Base-by-base conservation (phyloP, 1,140 invertebrate species). In the Solenopsis invicta region DNA sequence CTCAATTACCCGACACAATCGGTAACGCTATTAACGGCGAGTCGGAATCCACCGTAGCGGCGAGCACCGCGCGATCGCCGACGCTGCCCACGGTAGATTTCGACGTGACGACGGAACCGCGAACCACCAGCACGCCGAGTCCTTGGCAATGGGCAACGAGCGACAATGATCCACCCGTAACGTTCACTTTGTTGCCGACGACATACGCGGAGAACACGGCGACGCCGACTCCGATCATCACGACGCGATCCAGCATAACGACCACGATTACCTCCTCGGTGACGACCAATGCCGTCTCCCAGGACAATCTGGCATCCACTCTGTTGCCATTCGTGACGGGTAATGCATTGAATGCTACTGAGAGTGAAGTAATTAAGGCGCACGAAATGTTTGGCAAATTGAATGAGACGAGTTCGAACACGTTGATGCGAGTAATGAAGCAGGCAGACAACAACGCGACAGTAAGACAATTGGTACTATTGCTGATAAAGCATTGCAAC, bases 361-460 rank as follows among this genome's bases (percentile, higher is more conserved):
- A 91, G 21, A 74, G 87, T 29, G 82, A 89, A 59, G 88, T 89
- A n/a, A 61, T 96, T 75, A 97, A 96, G 89, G 97, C 97, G 6
- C 97, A 97, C 87, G 96, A 97, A 92, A 97, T 98, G 91, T 97
- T 98, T 91, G 97, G 97, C 1, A 97, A 96, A 13, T 95, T 98
- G 56, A 98, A 98, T 90, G 96, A 96, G 50, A 96, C 97, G 0
- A 97, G 97, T 88, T 96, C 97, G 0, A 96, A 97, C 89, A 97
- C 97, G 69, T 93, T 98, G 59, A 97, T 97, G 96, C 96, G 97
- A 82, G 97, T 98, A 8, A 98, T 98, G 97, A 97, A 97, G 89
- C 97, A 98, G 93, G 97, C 97, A 4, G 97, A 97, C 90, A 96
- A 96, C 80, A 98, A 98, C 92, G 97, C 97, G 62, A 97, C 97